Evolutionary conservation across 2,888 invertebrate species (phyloP), one percentile per base, ranked within the genome.

Genomic region (Leptinotarsa peninsularis): DNA sequence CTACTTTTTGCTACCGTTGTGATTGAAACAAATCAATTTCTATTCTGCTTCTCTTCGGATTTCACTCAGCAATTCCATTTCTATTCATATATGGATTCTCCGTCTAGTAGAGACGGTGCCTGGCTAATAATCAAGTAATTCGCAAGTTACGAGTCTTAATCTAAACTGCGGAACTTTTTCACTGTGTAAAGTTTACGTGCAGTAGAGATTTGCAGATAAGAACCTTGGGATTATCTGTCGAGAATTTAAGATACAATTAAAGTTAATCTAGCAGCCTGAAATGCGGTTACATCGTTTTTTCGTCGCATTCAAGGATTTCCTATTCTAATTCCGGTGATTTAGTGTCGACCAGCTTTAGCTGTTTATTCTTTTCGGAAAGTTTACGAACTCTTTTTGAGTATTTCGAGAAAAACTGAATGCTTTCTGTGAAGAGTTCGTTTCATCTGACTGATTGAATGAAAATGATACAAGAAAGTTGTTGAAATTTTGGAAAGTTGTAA

Each of bases 161-260:
- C 81, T 82, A 77, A 79, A 77, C 78, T 78, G 76, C 68, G 21
- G 67, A 78, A 81, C 77, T 79, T 80, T 78, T 72, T 76, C 74
- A 21, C 67, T 73, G 69, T 58, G 71, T 56, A 67, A 71, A 78
- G 78, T 81, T 83, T 79, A 69, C 78, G 76, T 79, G 77, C 76
- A 78, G 75, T 77, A 78, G 79, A 84, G 83, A 83, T 83, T 82
- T 81, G 80, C 78, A 81, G 82, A 82, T 80, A 81, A 81, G 80
- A 78, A 80, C 73, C 58, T 66, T 60, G 49, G 82, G 84, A 84
- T 85, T 85, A 84, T 85, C 84, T 81, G 81, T 76, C 75, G 80
- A 76, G 81, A 84, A 83, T 84, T 85, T 84, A 84, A 83, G 84
- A 84, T 83, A 83, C 83, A 83, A 84, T 85, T 85, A 84, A 83